Conservation (phyloP, 2,113 vertebrate genomes). For the Trematocara unimaculatum region DNA sequence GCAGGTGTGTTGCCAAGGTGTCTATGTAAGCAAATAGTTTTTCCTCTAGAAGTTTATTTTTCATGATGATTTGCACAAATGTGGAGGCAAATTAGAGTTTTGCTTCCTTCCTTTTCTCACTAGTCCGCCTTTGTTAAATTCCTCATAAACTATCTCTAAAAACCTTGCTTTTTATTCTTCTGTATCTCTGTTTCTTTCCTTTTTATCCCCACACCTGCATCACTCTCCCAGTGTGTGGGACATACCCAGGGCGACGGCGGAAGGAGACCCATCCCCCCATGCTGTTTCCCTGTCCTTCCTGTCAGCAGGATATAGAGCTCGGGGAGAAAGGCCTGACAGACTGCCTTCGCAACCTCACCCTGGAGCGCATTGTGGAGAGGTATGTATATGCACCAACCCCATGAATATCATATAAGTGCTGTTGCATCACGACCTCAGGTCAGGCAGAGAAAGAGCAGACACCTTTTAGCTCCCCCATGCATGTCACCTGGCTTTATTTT, state of each 20-base stretch:
- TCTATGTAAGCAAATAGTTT: not conserved
- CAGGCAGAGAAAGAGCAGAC: not conserved
- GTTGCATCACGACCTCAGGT: not conserved
- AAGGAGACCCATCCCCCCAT: conserved; percentile 78
- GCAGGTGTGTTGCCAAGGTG: not conserved
- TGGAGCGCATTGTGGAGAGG: conserved; percentile 93
- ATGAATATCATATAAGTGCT: not conserved
- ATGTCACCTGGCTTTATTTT: not conserved
- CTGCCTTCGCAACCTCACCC: conserved; percentile 91
- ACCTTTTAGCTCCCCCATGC: not conserved
- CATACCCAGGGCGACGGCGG: conserved; percentile 87
- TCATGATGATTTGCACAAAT: not conserved
- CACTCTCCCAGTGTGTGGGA: conserved; percentile 79
- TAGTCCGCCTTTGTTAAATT: not conserved
- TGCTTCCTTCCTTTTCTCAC: not conserved
- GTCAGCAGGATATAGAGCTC: conserved; percentile 87
- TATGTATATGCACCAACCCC: conserved; percentile 26
- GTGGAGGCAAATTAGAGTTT: not conserved
- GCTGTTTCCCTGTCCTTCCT: conserved; percentile 88
- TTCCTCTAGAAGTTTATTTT: not conserved
- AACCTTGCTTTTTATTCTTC: not conserved
- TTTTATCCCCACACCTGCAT: not conserved
- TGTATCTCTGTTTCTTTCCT: not conserved
- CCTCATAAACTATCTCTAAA: not conserved
- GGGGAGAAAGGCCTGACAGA: conserved; percentile 86